These are phyloP conservation scores for Nasonia vitripennis DNA, from an alignment of 1,140 invertebrate species.

Conservation along the genomic window DNA sequence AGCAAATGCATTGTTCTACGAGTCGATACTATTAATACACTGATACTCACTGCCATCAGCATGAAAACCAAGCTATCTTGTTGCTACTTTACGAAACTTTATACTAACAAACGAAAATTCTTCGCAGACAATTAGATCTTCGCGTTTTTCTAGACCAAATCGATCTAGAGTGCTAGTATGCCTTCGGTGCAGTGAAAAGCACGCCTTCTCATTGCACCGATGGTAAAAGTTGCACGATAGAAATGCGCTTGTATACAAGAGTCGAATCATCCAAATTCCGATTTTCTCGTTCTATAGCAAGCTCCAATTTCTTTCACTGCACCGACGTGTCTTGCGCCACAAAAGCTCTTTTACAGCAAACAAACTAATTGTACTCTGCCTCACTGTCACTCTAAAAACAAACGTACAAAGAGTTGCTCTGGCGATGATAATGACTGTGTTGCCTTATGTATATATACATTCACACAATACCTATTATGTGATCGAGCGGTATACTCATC, in stretches of 20 bases:
- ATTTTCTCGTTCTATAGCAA: not conserved
- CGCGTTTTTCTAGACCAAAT: too few relatives aligned
- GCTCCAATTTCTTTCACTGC: not conserved
- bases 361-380: not conserved
- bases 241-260: not conserved
- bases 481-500: constrained; percentile 32
- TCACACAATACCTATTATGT: constrained; percentile 8
- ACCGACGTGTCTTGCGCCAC: not conserved
- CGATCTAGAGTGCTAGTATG: too few relatives aligned
- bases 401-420: not conserved
- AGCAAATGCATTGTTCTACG: not conserved
- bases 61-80: not conserved
- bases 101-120: too few relatives aligned
- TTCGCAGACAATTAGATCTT: not conserved
- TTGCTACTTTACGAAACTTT: not conserved
- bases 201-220: too few relatives aligned
- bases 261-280: constrained; percentile 33
- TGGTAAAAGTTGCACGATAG: too few relatives aligned
- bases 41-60: not conserved
- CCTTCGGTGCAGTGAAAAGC: too few relatives aligned
- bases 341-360: constrained; percentile 8
- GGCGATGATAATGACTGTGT: constrained; percentile 28
- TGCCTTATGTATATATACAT: constrained; percentile 9
- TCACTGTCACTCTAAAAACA: constrained; percentile 14
- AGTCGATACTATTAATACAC: not conserved